Evolutionary conservation across 2,888 invertebrate genomes (phyloP).

Genomic region (Myopa testacea): DNA sequence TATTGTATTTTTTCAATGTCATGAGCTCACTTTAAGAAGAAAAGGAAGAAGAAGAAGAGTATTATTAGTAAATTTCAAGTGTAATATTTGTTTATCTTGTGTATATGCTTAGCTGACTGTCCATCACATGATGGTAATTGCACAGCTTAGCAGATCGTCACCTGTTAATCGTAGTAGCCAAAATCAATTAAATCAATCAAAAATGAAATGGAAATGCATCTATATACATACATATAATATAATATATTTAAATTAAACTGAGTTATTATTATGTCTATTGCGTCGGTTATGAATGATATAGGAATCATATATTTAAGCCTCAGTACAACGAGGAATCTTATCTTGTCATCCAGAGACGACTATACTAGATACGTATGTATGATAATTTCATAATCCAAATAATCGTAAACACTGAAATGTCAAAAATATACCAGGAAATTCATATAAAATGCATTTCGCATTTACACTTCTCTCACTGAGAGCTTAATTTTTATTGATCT

Average conservation of each 20-base stretch:
- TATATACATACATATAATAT: neutral
- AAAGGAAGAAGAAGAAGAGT: neutral
- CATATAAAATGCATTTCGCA: too few relatives aligned
- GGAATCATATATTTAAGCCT: too few relatives aligned
- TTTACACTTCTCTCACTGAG: too few relatives aligned
- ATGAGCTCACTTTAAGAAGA: neutral
- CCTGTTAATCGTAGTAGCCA: neutral
- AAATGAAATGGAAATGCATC: conserved; percentile 32
- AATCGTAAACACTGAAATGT: too few relatives aligned
- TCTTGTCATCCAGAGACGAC: too few relatives aligned
- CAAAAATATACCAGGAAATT: too few relatives aligned
- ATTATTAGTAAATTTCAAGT: neutral
- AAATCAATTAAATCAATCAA: conserved; percentile 15
- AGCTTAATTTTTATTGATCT: too few relatives aligned
- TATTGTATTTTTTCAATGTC: neutral
- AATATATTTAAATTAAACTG: neutral
- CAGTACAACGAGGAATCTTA: too few relatives aligned
- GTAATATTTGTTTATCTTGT: neutral
- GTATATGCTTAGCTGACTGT: neutral
- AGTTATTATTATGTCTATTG: neutral
- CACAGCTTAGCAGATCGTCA: neutral
- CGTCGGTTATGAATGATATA: neutral
- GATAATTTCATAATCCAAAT: too few relatives aligned
- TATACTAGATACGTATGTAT: too few relatives aligned
- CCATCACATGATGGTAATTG: neutral